Base-by-base conservation (phyloP, 2,797 vertebrate species). In the Poeciliopsis infans region DNA sequence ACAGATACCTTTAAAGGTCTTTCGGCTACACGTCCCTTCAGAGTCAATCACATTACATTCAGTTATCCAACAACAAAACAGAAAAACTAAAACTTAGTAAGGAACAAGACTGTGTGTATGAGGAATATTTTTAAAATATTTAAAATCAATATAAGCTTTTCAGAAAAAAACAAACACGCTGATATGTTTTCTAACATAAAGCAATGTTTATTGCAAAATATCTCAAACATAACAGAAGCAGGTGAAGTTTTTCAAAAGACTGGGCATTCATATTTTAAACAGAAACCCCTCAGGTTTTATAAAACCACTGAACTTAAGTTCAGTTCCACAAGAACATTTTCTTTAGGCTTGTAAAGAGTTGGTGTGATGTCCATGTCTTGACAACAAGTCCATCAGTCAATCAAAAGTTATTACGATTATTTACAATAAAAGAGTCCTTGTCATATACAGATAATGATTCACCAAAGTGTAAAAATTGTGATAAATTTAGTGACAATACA, bases 401-500 rank as follows among this genome's bases (percentile, higher is more conserved):
- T 41, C 7, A 51, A 25, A 12, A 25, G 1, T 25, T 47, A 16
- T 33, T 31, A 20, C 2, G 0, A 18, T 7, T 28, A 4, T 49
- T 23, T 8, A 51, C 49, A 36, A 53, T 36, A 5, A 1, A 10
- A 1, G 18, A 31, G 39, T 43, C 8, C 4, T 45, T 41, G 15
- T 23, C 55, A 33, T 55, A 4, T 8, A 28, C 59, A 75, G 66
- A 45, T 11, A 36, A 43, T 72, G 33, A 64, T 51, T 43, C 23
- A 71, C 23, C 31, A 53, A 51, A 74, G 5, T 57, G 11, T 41
- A 68, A 55, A 36, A 80, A 72, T 39, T 23, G 59, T 13, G 5
- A 61, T 45, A 43, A 78, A 53, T 53, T 28, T 10, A 15, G 16
- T 71, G 76, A 82, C 46, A 70, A 86, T 86, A 84, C 33, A 25